A percentile compares a stretch with the other conserved stretches of the same genome.
phyloP scores from a whole-genome alignment of 2,888 invertebrate genomes.

The Spodoptera littoralis region DNA sequence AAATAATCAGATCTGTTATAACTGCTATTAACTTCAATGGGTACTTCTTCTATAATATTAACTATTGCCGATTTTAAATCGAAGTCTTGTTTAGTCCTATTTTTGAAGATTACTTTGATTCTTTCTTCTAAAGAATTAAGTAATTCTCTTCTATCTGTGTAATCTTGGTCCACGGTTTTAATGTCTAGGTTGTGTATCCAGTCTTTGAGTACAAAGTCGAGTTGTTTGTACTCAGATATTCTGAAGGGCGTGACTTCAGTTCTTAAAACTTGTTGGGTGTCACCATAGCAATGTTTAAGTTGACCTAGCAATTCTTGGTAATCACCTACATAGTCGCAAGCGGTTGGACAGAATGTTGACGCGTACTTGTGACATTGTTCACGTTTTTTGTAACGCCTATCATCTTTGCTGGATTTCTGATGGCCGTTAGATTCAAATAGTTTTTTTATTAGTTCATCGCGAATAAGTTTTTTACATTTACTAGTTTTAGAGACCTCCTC shows the following conservation, averaged over 20 bases:
- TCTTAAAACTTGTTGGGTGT: slow-evolving; percentile 32
- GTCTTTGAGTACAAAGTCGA: slow-evolving; percentile 62
- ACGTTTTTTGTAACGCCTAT: not conserved
- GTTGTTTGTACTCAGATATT: slow-evolving; percentile 27
- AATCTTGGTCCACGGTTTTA: slow-evolving; percentile 49
- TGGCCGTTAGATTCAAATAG: slow-evolving; percentile 31
- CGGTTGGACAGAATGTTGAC: slow-evolving; percentile 1
- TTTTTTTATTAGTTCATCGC: slow-evolving; percentile 50
- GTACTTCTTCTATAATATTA: slow-evolving; percentile 63
- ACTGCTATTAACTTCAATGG: slow-evolving; percentile 51
- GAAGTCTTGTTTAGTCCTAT: slow-evolving; percentile 49
- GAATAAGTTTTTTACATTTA: slow-evolving; percentile 44
- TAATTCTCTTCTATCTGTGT: slow-evolving; percentile 53
- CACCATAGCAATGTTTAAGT: slow-evolving; percentile 32
- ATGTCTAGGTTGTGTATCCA: slow-evolving; percentile 65
- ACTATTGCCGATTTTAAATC: slow-evolving; percentile 58
- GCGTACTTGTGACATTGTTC: slow-evolving; percentile 18
- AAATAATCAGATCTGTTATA: slow-evolving; percentile 59
- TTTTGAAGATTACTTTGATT: slow-evolving; percentile 55
- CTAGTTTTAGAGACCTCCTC: slow-evolving; percentile 54
- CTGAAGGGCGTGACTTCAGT: slow-evolving; percentile 41
- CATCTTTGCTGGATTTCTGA: slow-evolving; percentile 1
- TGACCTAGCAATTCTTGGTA: slow-evolving; percentile 28
- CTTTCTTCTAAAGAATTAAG: slow-evolving; percentile 51
- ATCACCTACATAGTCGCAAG: slow-evolving; percentile 15